Evolutionary conservation across 1,140 invertebrate genomes (phyloP).

Genomic region (Arion vulgaris): DNA sequence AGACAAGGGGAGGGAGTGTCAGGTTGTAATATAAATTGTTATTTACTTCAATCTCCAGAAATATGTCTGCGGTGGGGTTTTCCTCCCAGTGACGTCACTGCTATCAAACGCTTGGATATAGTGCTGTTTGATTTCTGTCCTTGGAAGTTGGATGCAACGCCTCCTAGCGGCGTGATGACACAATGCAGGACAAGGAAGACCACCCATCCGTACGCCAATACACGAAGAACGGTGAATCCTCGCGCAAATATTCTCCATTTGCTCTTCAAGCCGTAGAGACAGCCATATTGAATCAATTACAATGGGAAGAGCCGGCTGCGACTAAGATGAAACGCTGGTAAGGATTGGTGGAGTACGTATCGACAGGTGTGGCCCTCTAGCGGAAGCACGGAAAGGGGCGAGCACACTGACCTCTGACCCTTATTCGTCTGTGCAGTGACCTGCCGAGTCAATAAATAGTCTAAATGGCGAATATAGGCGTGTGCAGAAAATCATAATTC

Average conservation of each 20-base stretch:
- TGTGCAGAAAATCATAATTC: background rate
- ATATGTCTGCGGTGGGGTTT: background rate
- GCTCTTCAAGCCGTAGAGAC: background rate
- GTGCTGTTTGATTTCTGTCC: slow-evolving; percentile 28
- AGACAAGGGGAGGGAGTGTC: background rate
- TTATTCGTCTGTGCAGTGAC: background rate
- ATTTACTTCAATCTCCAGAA: background rate
- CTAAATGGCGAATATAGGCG: background rate
- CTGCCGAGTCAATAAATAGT: slow-evolving; percentile 14
- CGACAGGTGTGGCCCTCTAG: slow-evolving; percentile 30
- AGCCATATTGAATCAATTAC: slow-evolving; percentile 9
- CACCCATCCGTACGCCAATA: slow-evolving; percentile 23
- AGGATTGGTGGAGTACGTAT: background rate
- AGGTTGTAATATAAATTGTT: background rate
- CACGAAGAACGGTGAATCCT: background rate
- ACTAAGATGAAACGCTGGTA: slow-evolving; percentile 30
- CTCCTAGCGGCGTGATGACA: slow-evolving; percentile 18
- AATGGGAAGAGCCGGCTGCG: background rate
- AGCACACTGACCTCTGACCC: slow-evolving; percentile 21
- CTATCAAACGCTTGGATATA: background rate
- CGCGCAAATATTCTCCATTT: slow-evolving; percentile 20
- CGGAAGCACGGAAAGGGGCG: slow-evolving; percentile 30
- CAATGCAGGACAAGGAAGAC: slow-evolving; percentile 30
- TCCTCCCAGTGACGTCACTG: background rate
- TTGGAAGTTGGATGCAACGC: slow-evolving; percentile 18